phyloP scores from a whole-genome alignment of 2,888 invertebrate genomes.

The Sinodicranocentrus sp. region DNA sequence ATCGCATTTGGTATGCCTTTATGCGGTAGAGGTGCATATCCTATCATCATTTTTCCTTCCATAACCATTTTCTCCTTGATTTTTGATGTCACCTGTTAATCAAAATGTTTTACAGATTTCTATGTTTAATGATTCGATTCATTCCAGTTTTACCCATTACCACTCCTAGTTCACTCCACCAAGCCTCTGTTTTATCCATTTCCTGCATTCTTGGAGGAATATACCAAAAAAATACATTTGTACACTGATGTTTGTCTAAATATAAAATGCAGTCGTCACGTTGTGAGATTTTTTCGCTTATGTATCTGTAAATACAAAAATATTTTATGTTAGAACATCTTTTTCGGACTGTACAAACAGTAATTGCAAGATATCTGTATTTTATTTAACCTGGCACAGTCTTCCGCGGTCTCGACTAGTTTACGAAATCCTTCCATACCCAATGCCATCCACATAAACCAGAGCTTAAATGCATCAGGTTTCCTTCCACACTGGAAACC shows the following conservation, averaged over 20 bases:
- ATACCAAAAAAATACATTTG: constrained; percentile 93
- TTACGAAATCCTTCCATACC: constrained; percentile 83
- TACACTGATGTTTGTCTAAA: constrained; percentile 83
- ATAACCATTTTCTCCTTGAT: constrained; percentile 86
- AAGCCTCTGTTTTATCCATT: constrained; percentile 79
- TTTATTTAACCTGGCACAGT: constrained; percentile 80
- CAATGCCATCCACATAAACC: constrained; percentile 94
- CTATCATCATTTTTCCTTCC: constrained; percentile 86
- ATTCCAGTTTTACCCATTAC: constrained; percentile 76
- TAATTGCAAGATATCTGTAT: too few relatives aligned
- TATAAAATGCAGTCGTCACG: constrained; percentile 84
- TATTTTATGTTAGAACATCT: too few relatives aligned
- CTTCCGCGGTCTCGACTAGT: constrained; percentile 84
- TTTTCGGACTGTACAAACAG: too few relatives aligned
- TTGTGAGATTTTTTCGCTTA: constrained; percentile 80
- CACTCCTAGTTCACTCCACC: constrained; percentile 81
- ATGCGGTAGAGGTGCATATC: constrained; percentile 85
- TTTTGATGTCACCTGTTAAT: constrained; percentile 82
- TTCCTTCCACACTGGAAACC: constrained; percentile 93
- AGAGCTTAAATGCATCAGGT: constrained; percentile 94
- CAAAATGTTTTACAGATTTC: background rate
- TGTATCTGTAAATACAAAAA: constrained; percentile 81
- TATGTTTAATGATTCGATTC: background rate
- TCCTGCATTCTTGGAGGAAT: constrained; percentile 82
- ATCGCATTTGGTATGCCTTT: constrained; percentile 86